phyloP scores from a whole-genome alignment of 2,113 vertebrate genomes.

The Syrmaticus mikado region DNA sequence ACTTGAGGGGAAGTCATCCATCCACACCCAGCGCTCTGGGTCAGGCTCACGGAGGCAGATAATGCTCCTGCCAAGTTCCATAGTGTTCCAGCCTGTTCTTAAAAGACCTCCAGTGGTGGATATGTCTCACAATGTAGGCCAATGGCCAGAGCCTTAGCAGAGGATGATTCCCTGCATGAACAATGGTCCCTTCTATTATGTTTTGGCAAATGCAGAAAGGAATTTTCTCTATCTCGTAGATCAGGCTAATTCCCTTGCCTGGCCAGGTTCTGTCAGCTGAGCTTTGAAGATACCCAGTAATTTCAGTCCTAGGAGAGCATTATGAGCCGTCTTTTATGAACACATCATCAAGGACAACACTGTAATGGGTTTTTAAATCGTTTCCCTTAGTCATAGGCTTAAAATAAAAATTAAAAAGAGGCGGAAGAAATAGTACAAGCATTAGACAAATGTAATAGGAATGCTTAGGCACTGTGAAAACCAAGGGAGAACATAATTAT shows the following conservation, averaged over 20 bases:
- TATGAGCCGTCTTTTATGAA: conserved; percentile 1
- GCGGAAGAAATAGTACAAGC: neutral
- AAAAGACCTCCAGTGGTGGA: neutral
- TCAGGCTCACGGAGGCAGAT: neutral
- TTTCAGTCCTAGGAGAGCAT: neutral
- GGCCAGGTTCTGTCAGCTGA: conserved; percentile 10
- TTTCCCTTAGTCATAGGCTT: conserved; percentile 54
- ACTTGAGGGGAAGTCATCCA: neutral
- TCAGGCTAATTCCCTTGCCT: conserved; percentile 2
- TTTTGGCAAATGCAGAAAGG: neutral
- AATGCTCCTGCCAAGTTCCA: neutral
- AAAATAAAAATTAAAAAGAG: conserved; percentile 60
- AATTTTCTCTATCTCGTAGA: neutral
- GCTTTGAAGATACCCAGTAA: conserved; percentile 22
- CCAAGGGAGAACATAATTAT: conserved; percentile 31
- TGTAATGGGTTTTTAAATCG: conserved; percentile 44
- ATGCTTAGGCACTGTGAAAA: conserved; percentile 36
- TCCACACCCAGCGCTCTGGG: neutral
- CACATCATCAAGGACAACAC: conserved; percentile 18
- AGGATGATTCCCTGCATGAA: neutral
- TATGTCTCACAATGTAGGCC: neutral
- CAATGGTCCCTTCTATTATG: neutral
- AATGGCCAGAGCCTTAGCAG: neutral
- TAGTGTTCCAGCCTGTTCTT: neutral
- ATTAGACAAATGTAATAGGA: conserved; percentile 21